Percentiles rank a stretch among this genome's conserved stretches.
Evolutionary conservation across 2,888 invertebrate species (phyloP).

Genomic region (Ennomos fuscantarius): DNA sequence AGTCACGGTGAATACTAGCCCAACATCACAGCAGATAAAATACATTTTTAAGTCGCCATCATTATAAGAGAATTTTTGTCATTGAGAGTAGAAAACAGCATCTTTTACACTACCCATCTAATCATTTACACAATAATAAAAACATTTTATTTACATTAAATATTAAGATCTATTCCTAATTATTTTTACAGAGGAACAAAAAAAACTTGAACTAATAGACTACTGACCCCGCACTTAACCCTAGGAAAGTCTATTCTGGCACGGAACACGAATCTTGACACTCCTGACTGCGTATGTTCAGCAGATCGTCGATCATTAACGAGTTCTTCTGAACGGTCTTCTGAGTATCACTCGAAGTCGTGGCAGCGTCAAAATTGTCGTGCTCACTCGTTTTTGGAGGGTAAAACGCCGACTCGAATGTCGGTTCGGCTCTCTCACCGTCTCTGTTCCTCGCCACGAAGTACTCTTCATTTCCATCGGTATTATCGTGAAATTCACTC

Average conservation of each 20-base stretch:
- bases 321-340: conserved; percentile 71
- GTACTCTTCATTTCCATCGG: conserved; percentile 61
- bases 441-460: conserved; percentile 69
- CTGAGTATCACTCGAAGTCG: conserved; percentile 61
- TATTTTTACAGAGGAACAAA: conserved; percentile 83
- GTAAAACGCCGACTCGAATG: conserved; percentile 80
- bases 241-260: conserved; percentile 63
- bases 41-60: conserved; percentile 1
- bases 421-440: conserved; percentile 70
- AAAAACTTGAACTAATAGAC: conserved; percentile 79
- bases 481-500: conserved; percentile 70
- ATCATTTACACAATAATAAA: conserved; percentile 80
- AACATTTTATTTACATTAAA: conserved; percentile 84
- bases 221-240: conserved; percentile 67
- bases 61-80: conserved; percentile 41
- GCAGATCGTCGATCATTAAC: conserved; percentile 76
- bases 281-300: conserved; percentile 68
- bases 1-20: too few species aligned
- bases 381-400: conserved; percentile 68
- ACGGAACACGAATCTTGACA: conserved; percentile 67
- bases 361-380: conserved; percentile 55
- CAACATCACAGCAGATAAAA: background rate
- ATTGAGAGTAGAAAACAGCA: conserved; percentile 69
- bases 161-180: conserved; percentile 68
- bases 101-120: conserved; percentile 60